Evolutionary conservation across 2,888 invertebrate genomes (phyloP).

Genomic region (Hyposoter didymator): DNA sequence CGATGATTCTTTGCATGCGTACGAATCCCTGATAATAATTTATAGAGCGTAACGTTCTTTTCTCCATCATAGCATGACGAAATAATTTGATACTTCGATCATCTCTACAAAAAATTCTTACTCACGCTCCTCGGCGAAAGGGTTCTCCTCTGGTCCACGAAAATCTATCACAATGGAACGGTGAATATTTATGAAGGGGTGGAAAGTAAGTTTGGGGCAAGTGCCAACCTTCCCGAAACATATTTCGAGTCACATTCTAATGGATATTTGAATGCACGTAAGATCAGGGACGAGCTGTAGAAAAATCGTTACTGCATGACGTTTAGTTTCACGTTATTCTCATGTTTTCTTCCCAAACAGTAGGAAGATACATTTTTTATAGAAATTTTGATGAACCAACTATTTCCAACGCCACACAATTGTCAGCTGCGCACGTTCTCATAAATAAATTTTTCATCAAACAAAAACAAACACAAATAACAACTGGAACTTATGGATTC

Average conservation of each 20-base stretch:
- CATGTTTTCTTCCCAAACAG: not conserved
- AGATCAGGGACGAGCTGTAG: not conserved
- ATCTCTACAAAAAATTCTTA: not conserved
- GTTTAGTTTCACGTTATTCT: not conserved
- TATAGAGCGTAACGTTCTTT: not conserved
- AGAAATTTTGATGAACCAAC: no score
- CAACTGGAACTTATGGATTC: no score
- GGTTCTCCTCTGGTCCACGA: not conserved
- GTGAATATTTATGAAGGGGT: not conserved
- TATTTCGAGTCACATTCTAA: not conserved
- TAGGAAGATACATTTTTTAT: no score
- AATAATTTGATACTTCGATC: not conserved
- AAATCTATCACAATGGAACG: not conserved
- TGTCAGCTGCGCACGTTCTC: no score
- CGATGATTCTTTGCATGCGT: no score
- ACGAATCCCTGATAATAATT: no score
- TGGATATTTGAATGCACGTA: not conserved
- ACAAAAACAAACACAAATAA: no score
- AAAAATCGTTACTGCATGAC: not conserved
- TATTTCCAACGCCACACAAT: no score
- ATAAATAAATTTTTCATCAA: no score
- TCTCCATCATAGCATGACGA: not conserved
- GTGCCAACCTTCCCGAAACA: not conserved
- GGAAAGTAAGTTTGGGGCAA: not conserved
- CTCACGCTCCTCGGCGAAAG: not conserved